phyloP scores from a whole-genome alignment of 2,113 vertebrate genomes.

The Catharus minimus region DNA sequence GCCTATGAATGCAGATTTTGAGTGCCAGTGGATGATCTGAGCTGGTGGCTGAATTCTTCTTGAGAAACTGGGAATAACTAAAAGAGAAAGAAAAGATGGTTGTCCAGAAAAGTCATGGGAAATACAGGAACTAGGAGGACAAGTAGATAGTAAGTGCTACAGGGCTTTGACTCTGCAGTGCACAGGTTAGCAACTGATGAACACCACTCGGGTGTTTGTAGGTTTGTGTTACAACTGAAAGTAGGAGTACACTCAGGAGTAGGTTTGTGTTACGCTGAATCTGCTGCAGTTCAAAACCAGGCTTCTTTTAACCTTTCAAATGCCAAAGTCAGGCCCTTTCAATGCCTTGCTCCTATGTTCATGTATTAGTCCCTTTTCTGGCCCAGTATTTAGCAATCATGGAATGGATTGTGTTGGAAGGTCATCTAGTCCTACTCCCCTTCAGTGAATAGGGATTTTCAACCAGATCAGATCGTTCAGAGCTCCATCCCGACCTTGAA shows the following conservation, averaged over 20 bases:
- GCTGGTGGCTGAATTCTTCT: neutral
- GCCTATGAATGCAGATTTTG: neutral
- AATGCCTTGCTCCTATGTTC: accelerated
- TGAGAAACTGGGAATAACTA: neutral
- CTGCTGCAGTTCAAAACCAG: neutral
- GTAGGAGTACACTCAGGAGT: no score
- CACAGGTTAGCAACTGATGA: neutral
- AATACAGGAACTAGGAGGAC: neutral
- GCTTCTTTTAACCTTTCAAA: neutral
- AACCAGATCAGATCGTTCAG: neutral
- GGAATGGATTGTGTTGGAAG: neutral
- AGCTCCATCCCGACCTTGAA: neutral
- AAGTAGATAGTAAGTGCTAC: neutral
- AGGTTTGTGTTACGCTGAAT: neutral
- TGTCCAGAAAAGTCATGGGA: neutral
- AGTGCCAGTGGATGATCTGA: neutral
- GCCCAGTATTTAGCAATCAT: neutral
- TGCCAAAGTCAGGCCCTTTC: neutral
- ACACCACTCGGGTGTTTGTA: no score
- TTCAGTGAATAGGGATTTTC: neutral
- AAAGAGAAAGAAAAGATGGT: neutral
- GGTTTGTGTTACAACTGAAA: neutral
- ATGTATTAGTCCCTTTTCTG: neutral
- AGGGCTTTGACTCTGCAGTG: neutral
- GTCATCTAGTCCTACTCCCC: neutral